These are phyloP conservation scores for Coranthus polyacanthus DNA, from an alignment of 2,797 vertebrate species.

Conservation along the genomic window DNA sequence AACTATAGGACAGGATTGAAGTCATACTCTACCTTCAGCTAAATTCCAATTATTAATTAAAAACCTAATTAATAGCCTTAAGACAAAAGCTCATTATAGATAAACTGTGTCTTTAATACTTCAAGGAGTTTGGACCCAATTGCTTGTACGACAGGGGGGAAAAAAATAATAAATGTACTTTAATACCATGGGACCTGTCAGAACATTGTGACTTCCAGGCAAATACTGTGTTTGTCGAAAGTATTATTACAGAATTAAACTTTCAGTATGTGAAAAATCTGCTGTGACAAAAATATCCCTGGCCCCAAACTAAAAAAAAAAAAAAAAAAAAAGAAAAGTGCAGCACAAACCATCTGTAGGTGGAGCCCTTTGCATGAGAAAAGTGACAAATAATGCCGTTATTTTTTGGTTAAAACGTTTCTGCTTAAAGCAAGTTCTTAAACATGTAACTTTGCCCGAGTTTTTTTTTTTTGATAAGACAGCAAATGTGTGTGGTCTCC, in stretches of 20 bases:
- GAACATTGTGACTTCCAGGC: constrained; percentile 21
- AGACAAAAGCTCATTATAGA: constrained; percentile 12
- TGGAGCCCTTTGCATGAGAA: background rate
- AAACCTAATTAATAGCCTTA: constrained; percentile 1
- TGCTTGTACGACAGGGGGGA: constrained; percentile 46
- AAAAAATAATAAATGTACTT: constrained; percentile 18
- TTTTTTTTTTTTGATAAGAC: too few species aligned
- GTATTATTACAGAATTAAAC: constrained; percentile 16
- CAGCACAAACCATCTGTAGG: background rate
- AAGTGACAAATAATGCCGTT: background rate
- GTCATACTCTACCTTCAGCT: background rate
- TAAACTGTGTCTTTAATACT: constrained; percentile 19
- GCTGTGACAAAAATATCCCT: background rate
- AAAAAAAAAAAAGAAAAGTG: too few species aligned
- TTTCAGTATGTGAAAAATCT: background rate
- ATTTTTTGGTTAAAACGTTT: constrained; percentile 8
- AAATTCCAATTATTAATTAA: background rate
- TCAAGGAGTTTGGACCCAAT: constrained; percentile 10
- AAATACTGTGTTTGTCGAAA: constrained; percentile 5
- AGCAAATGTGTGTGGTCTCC: too few species aligned
- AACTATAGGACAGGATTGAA: background rate
- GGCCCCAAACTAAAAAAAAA: constrained; percentile 1
- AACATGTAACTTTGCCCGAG: too few species aligned
- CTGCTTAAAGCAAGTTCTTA: too few species aligned
- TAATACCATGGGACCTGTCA: constrained; percentile 25